phyloP scores from a whole-genome alignment of 2,797 vertebrate species.

The Dryobates pubescens region DNA sequence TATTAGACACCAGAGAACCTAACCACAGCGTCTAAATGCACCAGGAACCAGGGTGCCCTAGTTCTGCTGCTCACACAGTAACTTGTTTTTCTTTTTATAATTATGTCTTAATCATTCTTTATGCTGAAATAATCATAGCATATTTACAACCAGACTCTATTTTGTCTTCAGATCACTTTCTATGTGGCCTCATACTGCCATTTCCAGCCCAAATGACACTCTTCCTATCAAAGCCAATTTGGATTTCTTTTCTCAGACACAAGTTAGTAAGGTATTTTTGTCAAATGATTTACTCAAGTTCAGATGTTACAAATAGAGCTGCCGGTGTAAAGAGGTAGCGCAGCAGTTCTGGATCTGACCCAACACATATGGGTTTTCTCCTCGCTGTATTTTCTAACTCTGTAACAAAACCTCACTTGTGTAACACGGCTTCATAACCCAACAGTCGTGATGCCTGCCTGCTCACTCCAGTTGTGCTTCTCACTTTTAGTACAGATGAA shows the following conservation, averaged over 20 bases:
- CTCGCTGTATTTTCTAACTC: conserved; percentile 60
- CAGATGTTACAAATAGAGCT: conserved; percentile 38
- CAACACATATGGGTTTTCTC: conserved; percentile 53
- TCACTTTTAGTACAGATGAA: neutral
- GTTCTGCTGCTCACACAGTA: conserved; percentile 59
- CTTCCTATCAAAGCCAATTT: conserved; percentile 58
- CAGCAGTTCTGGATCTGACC: conserved; percentile 16
- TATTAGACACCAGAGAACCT: neutral
- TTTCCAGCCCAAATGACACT: conserved; percentile 56
- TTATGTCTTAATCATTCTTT: conserved; percentile 66
- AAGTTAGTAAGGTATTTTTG: conserved; percentile 58
- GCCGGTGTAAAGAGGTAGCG: conserved; percentile 22
- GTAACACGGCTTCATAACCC: neutral
- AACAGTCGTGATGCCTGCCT: neutral
- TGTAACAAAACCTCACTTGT: conserved; percentile 53
- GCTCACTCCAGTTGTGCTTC: neutral
- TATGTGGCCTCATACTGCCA: conserved; percentile 66
- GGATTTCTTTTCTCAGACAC: conserved; percentile 72
- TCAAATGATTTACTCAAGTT: conserved; percentile 44
- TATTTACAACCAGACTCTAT: conserved; percentile 61
- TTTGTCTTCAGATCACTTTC: conserved; percentile 63
- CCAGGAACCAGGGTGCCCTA: conserved; percentile 26
- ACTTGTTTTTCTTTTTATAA: conserved; percentile 66
- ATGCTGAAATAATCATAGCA: conserved; percentile 65
- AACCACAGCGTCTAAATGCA: neutral